Evolutionary conservation across 2,888 invertebrate species (phyloP).

Genomic region (Heliconius erato): DNA sequence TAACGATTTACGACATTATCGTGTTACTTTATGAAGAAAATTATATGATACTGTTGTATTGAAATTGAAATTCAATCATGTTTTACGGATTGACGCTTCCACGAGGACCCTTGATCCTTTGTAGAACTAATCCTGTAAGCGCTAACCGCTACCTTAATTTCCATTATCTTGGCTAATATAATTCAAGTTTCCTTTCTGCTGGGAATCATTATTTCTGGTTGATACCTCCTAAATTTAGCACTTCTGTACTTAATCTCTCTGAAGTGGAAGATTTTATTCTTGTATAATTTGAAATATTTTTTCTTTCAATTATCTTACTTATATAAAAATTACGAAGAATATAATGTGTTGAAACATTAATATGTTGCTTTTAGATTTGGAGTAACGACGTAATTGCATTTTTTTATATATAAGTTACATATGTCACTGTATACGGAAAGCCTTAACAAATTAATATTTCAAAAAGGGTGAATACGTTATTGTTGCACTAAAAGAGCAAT

Average conservation of each 20-base stretch:
- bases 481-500: too few species aligned
- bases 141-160: constrained; percentile 40
- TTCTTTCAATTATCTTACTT: too few species aligned
- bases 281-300: background rate
- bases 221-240: background rate
- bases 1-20: background rate
- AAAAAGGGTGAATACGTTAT: too few species aligned
- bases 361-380: too few species aligned
- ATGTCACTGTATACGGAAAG: too few species aligned
- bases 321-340: too few species aligned
- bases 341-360: too few species aligned
- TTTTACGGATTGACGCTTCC: constrained; percentile 32
- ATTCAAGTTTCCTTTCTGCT: constrained; percentile 17
- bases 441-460: too few species aligned
- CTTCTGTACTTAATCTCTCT: background rate
- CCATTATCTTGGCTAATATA: constrained; percentile 37
- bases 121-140: constrained; percentile 35
- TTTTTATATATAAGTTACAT: too few species aligned
- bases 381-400: too few species aligned
- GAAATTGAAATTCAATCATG: constrained; percentile 27
- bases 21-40: background rate
- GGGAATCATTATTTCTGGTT: background rate
- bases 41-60: background rate
- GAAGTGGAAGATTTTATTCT: background rate
- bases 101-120: constrained; percentile 32